A percentile compares a stretch with the other conserved stretches of the same genome.
Evolutionary conservation across 1,140 invertebrate species (phyloP).

Genomic region (Melipona quadrifasciata): DNA sequence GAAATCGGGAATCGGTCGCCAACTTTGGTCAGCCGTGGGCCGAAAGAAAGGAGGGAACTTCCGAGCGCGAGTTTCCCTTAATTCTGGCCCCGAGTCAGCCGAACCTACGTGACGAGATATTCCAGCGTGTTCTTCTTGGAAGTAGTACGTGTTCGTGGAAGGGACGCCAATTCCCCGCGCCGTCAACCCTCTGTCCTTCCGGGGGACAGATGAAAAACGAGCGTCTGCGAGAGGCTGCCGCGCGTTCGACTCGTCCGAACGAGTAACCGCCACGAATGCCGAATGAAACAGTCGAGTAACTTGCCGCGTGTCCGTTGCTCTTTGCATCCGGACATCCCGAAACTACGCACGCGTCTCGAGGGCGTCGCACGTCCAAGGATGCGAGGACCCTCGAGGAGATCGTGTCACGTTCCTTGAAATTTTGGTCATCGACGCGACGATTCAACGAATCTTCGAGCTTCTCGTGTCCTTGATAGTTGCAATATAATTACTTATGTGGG

Average conservation of each 20-base stretch:
- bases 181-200: conserved; percentile 58
- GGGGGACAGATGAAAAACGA: conserved; percentile 72
- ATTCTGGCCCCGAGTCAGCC: conserved; percentile 56
- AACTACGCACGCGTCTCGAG: not conserved
- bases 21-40: conserved; percentile 18
- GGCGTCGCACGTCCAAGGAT: not conserved
- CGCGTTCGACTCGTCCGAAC: conserved; percentile 58
- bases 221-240: conserved; percentile 41
- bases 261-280: conserved; percentile 25
- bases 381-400: not conserved
- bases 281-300: conserved; percentile 59
- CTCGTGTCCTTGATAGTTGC: no score
- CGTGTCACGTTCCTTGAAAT: not conserved
- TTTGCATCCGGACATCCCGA: conserved; percentile 13
- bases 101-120: conserved; percentile 66
- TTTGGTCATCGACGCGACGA: no score
- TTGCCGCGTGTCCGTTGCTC: conserved; percentile 41
- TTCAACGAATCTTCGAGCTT: no score
- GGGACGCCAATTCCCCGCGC: conserved; percentile 61
- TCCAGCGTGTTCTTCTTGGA: conserved; percentile 52
- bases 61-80: conserved; percentile 58
- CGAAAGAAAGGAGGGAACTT: conserved; percentile 52
- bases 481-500: no score
- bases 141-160: conserved; percentile 47
- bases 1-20: conserved; percentile 37